Conservation (phyloP, 2,888 invertebrate species). For the Oxystoma pomonae region DNA sequence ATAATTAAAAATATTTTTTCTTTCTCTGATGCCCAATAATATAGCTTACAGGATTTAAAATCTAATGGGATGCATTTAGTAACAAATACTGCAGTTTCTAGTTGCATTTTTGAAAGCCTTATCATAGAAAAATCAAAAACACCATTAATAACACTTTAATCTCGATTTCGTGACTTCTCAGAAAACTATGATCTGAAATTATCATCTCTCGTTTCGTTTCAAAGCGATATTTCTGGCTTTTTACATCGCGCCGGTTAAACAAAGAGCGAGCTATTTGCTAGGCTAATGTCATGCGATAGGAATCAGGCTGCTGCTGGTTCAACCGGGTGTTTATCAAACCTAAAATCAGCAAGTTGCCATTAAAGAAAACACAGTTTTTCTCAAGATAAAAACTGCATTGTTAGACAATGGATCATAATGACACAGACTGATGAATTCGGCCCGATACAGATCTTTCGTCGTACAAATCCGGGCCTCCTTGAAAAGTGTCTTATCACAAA, state of each 20-base stretch:
- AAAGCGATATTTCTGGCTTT: not conserved
- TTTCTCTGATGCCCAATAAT: too few species aligned
- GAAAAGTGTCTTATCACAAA: not conserved
- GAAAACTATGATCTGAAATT: not conserved
- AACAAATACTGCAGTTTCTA: not conserved
- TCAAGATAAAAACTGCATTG: constrained; percentile 33
- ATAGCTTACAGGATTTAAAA: too few species aligned
- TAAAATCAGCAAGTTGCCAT: constrained; percentile 12
- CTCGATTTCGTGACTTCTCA: not conserved
- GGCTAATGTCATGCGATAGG: not conserved
- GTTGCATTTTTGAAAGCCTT: not conserved
- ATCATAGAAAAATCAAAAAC: not conserved
- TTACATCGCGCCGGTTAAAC: not conserved
- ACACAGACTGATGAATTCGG: constrained; percentile 39
- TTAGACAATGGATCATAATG: constrained; percentile 41
- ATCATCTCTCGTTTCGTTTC: not conserved
- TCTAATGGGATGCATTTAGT: too few species aligned
- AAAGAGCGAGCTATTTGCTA: not conserved
- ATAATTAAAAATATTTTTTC: too few species aligned
- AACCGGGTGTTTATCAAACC: not conserved
- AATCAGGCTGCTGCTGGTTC: not conserved
- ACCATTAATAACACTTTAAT: not conserved
- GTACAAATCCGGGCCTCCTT: not conserved
- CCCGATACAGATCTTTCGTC: constrained; percentile 4
- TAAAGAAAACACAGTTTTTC: constrained; percentile 32